phyloP scores from a whole-genome alignment of 2,797 vertebrate genomes.

The Delichon dasypus region DNA sequence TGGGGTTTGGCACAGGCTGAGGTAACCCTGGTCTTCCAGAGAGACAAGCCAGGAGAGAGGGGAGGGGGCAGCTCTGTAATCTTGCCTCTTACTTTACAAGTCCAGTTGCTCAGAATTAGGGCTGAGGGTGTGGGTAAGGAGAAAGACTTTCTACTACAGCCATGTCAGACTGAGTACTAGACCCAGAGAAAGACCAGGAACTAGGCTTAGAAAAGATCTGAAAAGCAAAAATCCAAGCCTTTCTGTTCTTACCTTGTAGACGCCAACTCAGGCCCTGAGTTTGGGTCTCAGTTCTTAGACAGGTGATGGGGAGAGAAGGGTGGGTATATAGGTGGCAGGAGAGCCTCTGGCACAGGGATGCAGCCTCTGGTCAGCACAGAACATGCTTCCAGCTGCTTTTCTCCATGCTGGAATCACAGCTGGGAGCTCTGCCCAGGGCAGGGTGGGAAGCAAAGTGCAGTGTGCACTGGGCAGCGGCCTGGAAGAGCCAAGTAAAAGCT shows the following conservation, averaged over 20 bases:
- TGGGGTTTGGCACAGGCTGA: neutral
- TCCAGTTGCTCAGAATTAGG: neutral
- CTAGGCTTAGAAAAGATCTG: neutral
- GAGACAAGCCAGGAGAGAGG: neutral
- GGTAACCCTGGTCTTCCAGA: neutral
- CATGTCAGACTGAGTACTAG: neutral
- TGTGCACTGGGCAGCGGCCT: neutral
- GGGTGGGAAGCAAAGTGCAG: neutral
- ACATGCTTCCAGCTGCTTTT: neutral
- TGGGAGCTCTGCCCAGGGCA: neutral
- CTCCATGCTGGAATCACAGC: neutral
- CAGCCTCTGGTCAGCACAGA: neutral
- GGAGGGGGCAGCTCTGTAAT: neutral
- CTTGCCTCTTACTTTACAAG: neutral
- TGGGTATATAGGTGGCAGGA: rapidly evolving
- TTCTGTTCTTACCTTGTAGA: neutral
- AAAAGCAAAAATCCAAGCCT: rapidly evolving
- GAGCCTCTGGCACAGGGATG: neutral
- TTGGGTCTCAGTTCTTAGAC: neutral
- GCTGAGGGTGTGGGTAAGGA: neutral
- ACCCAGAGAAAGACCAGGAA: neutral
- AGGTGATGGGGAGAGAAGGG: neutral
- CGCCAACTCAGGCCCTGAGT: rapidly evolving
- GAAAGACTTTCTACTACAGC: neutral
- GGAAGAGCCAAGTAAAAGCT: neutral